Conservation (phyloP, 92 coral and sea anemone species). For the Galaxea fascicularis region DNA sequence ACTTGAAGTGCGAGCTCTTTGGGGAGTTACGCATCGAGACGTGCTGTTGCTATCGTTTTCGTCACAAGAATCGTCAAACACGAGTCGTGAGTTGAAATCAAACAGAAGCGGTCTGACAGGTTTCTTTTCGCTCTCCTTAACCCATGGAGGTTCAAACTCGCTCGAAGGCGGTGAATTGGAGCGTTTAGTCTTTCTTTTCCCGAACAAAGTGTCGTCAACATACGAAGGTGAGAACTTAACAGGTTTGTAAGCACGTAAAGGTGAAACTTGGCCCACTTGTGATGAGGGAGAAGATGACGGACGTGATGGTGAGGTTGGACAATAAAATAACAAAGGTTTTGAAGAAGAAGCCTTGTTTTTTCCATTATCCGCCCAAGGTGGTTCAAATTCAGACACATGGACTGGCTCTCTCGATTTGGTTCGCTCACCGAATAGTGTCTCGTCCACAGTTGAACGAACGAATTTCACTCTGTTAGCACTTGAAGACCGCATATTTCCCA, state of each 20-base stretch:
- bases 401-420: conserved; percentile 74
- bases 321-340: conserved; percentile 87
- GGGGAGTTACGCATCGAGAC: conserved; percentile 23
- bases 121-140: conserved; percentile 59
- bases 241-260: conserved; percentile 63
- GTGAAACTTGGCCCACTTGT: conserved; percentile 20
- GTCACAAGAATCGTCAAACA: conserved; percentile 50
- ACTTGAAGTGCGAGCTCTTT: conserved; percentile 21
- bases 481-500: conserved; percentile 15
- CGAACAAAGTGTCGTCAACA: conserved; percentile 85
- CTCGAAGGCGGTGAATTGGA: conserved; percentile 60
- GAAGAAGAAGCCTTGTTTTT: conserved; percentile 64
- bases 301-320: conserved; percentile 73
- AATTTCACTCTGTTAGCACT: conserved; percentile 56
- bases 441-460: conserved; percentile 82
- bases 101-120: conserved; percentile 67
- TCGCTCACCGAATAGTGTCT: conserved; percentile 86
- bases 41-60: neutral
- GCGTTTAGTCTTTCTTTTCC: conserved; percentile 69
- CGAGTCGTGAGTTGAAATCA: conserved; percentile 57
- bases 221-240: conserved; percentile 81
- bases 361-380: conserved; percentile 86
- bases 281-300: conserved; percentile 54
- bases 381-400: conserved; percentile 77
- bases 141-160: conserved; percentile 85